Conservation (phyloP, 2,113 vertebrate genomes). For the Chrysochloris asiatica region DNA sequence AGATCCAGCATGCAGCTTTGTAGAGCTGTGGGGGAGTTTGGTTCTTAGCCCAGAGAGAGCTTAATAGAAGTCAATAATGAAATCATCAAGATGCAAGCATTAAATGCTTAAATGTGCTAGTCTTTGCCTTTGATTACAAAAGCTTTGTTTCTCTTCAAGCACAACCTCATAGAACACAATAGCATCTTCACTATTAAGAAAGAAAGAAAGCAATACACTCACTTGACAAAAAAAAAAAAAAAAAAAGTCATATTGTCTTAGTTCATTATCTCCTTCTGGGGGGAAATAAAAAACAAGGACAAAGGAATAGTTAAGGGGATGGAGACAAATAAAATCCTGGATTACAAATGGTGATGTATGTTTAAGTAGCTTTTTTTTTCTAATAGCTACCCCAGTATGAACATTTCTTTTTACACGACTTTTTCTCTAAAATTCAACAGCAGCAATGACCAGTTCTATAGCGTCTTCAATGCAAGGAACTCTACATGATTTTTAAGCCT, state of each 20-base stretch:
- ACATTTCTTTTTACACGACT: not conserved
- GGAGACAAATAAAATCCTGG: not conserved
- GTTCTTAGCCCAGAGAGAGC: constrained; percentile 75
- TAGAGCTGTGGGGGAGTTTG: constrained; percentile 74
- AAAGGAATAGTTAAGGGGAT: not conserved
- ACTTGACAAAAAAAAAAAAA: not conserved
- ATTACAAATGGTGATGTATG: not conserved
- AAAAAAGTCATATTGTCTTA: not conserved
- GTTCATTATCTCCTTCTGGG: constrained; percentile 14
- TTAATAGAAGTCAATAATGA: constrained; percentile 78
- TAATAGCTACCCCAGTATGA: not conserved
- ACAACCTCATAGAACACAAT: not conserved
- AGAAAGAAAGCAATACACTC: constrained; percentile 13
- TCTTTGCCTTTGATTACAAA: constrained; percentile 56
- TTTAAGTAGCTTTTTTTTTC: not conserved
- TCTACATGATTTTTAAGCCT: not conserved
- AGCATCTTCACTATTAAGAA: constrained; percentile 18
- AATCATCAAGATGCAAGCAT: constrained; percentile 69
- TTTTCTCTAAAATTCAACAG: not conserved
- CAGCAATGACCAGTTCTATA: not conserved
- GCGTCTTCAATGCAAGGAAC: not conserved
- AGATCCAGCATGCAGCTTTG: constrained; percentile 65
- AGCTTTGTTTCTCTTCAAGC: constrained; percentile 39
- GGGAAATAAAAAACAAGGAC: constrained; percentile 27
- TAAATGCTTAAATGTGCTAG: constrained; percentile 55